Percentiles rank a stretch among this genome's conserved stretches.
phyloP scores from a whole-genome alignment of 2,888 invertebrate genomes.

The Lochmaea crataegi region DNA sequence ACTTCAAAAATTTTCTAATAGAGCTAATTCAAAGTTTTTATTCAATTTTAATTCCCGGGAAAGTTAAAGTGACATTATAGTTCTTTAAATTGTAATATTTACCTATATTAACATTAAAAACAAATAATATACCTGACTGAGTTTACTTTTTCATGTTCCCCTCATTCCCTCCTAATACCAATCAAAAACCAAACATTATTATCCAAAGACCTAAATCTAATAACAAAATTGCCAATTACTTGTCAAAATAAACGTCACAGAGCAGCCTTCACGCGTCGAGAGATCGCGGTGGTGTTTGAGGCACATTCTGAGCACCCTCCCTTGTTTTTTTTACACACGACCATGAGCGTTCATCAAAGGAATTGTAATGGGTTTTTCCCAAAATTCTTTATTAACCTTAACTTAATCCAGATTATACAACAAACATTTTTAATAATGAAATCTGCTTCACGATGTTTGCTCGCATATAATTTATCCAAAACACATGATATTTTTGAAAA shows the following conservation, averaged over 20 bases:
- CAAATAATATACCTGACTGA: background rate
- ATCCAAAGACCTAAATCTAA: slow-evolving; percentile 42
- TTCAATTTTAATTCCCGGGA: background rate
- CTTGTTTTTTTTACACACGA: slow-evolving; percentile 45
- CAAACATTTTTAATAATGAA: background rate
- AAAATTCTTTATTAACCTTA: background rate
- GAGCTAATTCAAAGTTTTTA: background rate
- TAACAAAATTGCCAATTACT: slow-evolving; percentile 50
- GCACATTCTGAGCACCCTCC: slow-evolving; percentile 41
- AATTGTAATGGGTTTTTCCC: background rate
- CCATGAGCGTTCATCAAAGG: slow-evolving; percentile 17
- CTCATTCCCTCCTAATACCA: slow-evolving; percentile 17
- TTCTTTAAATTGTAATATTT: background rate
- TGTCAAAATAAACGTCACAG: slow-evolving; percentile 42
- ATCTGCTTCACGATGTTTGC: too few relatives aligned
- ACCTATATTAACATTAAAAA: too few relatives aligned
- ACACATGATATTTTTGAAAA: too few relatives aligned
- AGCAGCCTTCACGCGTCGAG: slow-evolving; percentile 21
- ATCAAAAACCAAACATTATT: slow-evolving; percentile 45
- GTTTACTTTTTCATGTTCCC: background rate
- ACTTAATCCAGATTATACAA: background rate
- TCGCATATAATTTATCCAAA: too few relatives aligned
- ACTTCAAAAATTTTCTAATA: too few relatives aligned
- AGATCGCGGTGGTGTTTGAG: slow-evolving; percentile 18
- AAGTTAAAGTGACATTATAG: background rate